These are phyloP conservation scores for Apis cerana DNA, from an alignment of 1,140 invertebrate species.

Conservation along the genomic window DNA sequence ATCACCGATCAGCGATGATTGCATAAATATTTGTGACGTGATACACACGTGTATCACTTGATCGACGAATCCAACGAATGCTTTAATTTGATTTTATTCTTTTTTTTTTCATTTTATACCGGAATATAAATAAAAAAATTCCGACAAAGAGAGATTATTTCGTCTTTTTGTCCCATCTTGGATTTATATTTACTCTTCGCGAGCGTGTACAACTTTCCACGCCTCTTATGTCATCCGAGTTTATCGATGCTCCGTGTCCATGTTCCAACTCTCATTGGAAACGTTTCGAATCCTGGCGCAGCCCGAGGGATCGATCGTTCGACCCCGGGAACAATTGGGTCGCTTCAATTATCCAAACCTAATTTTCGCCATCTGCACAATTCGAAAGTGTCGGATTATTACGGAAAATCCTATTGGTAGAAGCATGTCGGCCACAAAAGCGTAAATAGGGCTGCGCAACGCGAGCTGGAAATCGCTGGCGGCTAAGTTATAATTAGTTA, in stretches of 20 bases:
- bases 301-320: conserved; percentile 45
- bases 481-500: conserved; percentile 52
- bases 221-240: neutral
- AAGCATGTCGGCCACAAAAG: neutral
- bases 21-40: too few species aligned
- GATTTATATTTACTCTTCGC: too few species aligned
- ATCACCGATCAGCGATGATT: too few species aligned
- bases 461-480: conserved; percentile 31
- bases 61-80: too few species aligned
- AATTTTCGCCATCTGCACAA: conserved; percentile 59
- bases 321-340: conserved; percentile 54
- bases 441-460: conserved; percentile 31
- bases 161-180: too few species aligned
- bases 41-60: too few species aligned
- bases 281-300: conserved; percentile 40
- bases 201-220: neutral
- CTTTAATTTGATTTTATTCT: too few species aligned
- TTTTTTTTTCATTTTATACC: too few species aligned
- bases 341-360: conserved; percentile 64
- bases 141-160: too few species aligned
- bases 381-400: conserved; percentile 52
- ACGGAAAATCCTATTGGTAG: conserved; percentile 40
- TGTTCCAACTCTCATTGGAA: conserved; percentile 23
- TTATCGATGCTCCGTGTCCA: conserved; percentile 7
- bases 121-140: too few species aligned